phyloP scores from a whole-genome alignment of 2,888 invertebrate genomes.

The Scotopteryx bipunctaria region DNA sequence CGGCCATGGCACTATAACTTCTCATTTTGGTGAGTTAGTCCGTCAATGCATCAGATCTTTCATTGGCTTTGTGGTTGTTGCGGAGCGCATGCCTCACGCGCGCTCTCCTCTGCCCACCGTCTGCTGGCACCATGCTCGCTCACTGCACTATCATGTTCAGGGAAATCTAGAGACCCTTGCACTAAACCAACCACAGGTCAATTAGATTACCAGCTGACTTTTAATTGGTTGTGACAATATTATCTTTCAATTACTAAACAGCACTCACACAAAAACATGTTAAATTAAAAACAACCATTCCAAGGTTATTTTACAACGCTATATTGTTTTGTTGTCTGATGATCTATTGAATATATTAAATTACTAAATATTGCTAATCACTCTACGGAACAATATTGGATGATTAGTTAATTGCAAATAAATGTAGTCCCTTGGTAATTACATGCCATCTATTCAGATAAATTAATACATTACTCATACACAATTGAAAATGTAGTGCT shows the following conservation, averaged over 20 bases:
- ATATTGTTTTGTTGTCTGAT: too few species aligned
- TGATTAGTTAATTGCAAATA: slow-evolving; percentile 4
- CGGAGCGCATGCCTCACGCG: slow-evolving; percentile 75
- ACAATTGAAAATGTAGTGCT: slow-evolving; percentile 13
- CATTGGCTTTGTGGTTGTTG: slow-evolving; percentile 81
- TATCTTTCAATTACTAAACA: slow-evolving; percentile 5
- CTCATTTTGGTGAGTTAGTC: slow-evolving; percentile 83
- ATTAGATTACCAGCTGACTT: slow-evolving; percentile 28
- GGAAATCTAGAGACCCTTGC: slow-evolving; percentile 22
- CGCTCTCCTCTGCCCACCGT: slow-evolving; percentile 57
- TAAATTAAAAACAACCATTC: too few species aligned
- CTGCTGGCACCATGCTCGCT: slow-evolving; percentile 46
- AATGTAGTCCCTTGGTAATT: neutral
- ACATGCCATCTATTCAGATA: neutral
- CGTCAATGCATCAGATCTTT: slow-evolving; percentile 64
- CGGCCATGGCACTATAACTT: slow-evolving; percentile 82
- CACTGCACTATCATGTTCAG: neutral
- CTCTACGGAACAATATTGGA: neutral
- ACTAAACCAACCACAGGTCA: slow-evolving; percentile 13
- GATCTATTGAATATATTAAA: too few species aligned
- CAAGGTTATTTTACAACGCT: too few species aligned
- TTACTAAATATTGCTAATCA: neutral
- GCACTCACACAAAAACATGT: neutral
- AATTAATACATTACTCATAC: slow-evolving; percentile 3
- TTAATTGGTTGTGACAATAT: slow-evolving; percentile 23